Evolutionary conservation across 2,888 invertebrate species (phyloP).

Genomic region (Hanleya hanleyi): DNA sequence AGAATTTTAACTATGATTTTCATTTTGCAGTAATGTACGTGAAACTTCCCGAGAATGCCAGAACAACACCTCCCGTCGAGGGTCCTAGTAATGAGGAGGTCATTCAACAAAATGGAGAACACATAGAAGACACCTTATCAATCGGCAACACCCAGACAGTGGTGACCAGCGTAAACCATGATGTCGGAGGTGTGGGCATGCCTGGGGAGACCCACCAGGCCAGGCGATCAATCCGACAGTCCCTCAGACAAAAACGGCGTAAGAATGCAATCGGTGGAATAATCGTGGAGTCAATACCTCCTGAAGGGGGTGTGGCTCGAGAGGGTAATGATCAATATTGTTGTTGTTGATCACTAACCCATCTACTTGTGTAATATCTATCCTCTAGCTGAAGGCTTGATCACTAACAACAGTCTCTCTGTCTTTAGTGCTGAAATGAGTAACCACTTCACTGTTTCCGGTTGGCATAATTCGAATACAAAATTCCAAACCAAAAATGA

Average conservation of each 20-base stretch:
- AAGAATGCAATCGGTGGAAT: not conserved
- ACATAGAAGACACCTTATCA: not conserved
- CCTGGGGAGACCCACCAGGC: not conserved
- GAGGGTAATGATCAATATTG: not conserved
- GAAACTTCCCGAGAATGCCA: constrained; percentile 42
- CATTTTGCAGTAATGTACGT: constrained; percentile 49
- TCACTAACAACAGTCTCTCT: too few relatives aligned
- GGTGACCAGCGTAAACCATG: not conserved
- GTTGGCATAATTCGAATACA: too few relatives aligned
- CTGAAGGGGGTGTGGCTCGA: too few relatives aligned
- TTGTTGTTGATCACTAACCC: not conserved
- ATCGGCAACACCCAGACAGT: not conserved
- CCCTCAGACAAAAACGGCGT: constrained; percentile 1
- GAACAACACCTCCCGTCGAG: constrained; percentile 35
- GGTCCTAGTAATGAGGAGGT: not conserved
- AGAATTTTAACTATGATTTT: too few relatives aligned
- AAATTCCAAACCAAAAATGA: too few relatives aligned
- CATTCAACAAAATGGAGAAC: not conserved
- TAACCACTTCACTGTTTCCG: too few relatives aligned
- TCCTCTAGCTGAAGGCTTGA: too few relatives aligned
- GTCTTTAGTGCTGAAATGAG: too few relatives aligned
- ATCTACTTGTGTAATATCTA: too few relatives aligned
- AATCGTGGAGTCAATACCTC: too few relatives aligned
- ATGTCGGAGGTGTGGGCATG: not conserved
- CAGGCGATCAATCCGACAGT: not conserved